Percentiles rank a stretch among this genome's conserved stretches.
These are phyloP conservation scores for Polypedilum vanderplanki DNA, from an alignment of 1,140 invertebrate species.

Conservation along the genomic window DNA sequence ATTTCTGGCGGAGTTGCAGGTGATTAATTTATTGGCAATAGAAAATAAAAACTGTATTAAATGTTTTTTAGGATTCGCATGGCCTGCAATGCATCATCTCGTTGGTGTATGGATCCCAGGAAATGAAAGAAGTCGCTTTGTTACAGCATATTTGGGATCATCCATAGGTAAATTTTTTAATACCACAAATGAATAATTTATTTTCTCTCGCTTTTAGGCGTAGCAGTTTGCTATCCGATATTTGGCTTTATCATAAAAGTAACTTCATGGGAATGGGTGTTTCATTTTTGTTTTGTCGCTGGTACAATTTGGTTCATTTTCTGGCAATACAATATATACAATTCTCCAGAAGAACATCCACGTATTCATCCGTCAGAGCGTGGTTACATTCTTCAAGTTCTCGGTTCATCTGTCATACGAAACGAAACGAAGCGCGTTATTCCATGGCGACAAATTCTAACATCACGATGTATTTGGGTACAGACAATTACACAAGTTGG, in stretches of 20 bases:
- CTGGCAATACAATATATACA: conserved; percentile 52
- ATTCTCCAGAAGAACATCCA: conserved; percentile 61
- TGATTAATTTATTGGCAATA: conserved; percentile 21
- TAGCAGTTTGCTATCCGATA: conserved; percentile 54
- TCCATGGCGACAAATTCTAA: neutral
- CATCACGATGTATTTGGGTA: neutral
- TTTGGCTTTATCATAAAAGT: conserved; percentile 53
- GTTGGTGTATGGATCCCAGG: conserved; percentile 78
- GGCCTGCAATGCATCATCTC: conserved; percentile 76
- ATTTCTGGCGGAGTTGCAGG: conserved; percentile 59
- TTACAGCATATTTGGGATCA: conserved; percentile 62
- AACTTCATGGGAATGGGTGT: conserved; percentile 62
- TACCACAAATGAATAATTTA: too few species aligned
- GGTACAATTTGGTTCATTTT: conserved; percentile 55
- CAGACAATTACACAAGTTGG: conserved; percentile 54
- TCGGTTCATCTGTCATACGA: conserved; percentile 36
- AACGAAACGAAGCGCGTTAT: neutral
- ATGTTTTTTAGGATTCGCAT: conserved; percentile 61
- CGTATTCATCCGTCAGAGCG: conserved; percentile 59
- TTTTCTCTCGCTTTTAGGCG: conserved; percentile 38
- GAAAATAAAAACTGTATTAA: neutral
- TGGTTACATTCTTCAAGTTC: conserved; percentile 47
- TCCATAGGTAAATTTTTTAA: conserved; percentile 46
- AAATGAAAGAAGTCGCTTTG: conserved; percentile 67
- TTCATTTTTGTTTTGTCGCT: conserved; percentile 54